These are phyloP conservation scores for Phoxinus phoxinus DNA, from an alignment of 2,113 vertebrate genomes.

Conservation along the genomic window DNA sequence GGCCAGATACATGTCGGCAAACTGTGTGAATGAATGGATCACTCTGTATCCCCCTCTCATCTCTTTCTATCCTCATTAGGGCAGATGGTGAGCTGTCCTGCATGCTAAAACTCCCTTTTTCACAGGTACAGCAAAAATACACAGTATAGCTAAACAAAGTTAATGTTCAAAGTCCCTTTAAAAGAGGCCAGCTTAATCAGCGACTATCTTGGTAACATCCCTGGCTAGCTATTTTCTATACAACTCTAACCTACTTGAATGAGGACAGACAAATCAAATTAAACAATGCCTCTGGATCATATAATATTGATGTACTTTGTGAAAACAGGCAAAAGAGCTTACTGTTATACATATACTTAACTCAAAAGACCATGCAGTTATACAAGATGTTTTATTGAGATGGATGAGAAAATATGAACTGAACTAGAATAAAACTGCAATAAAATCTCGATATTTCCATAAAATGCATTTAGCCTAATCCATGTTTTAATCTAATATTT, in stretches of 20 bases:
- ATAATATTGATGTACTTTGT: not conserved
- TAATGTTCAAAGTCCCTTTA: not conserved
- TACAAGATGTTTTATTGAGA: not conserved
- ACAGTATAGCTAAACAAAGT: not conserved
- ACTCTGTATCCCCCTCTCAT: not conserved
- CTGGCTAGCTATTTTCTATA: not conserved
- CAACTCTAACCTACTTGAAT: not conserved
- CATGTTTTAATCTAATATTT: too few species aligned
- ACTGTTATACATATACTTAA: not conserved
- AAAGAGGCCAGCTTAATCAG: not conserved
- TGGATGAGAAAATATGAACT: not conserved
- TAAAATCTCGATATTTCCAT: not conserved
- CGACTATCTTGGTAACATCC: not conserved
- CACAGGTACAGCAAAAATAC: slow-evolving; percentile 6
- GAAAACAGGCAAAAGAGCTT: not conserved
- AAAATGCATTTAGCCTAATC: not conserved
- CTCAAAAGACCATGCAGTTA: not conserved
- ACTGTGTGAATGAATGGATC: slow-evolving; percentile 13
- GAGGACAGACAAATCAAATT: not conserved
- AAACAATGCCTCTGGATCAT: not conserved
- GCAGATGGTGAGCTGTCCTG: not conserved
- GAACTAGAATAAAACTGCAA: not conserved
- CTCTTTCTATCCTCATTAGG: slow-evolving; percentile 6
- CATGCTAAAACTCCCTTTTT: not conserved
- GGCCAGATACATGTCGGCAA: not conserved